Evolutionary conservation across 2,113 vertebrate genomes (phyloP).

Genomic region (Sinocyclocheilus grahami): DNA sequence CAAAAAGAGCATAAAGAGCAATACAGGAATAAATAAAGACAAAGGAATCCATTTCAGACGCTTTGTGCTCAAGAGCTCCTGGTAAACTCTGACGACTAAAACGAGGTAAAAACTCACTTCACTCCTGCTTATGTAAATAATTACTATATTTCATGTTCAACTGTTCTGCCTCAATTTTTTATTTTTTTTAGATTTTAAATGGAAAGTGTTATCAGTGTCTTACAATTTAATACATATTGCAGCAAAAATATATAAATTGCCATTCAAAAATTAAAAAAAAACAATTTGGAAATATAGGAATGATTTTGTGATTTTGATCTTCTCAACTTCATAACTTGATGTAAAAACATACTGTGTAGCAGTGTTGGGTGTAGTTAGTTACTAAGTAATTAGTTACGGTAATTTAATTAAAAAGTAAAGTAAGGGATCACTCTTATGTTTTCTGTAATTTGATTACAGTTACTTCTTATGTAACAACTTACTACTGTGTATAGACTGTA

Average conservation of each 20-base stretch:
- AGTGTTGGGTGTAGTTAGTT: no score
- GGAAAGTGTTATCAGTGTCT: not conserved
- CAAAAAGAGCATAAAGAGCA: not conserved
- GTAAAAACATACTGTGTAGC: no score
- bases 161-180: not conserved
- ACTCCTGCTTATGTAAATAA: not conserved
- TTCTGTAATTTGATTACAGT: no score
- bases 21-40: not conserved
- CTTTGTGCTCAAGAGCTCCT: not conserved
- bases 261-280: not conserved
- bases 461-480: no score
- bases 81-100: slow-evolving; percentile 9
- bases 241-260: not conserved
- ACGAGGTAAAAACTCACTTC: slow-evolving; percentile 36
- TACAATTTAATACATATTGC: not conserved
- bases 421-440: no score
- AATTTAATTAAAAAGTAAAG: no score
- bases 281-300: not conserved
- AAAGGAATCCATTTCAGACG: not conserved
- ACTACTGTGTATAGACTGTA: no score
- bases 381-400: no score
- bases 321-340: no score
- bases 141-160: slow-evolving; percentile 14
- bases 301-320: not conserved
- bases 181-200: not conserved